These are phyloP conservation scores for Onthophagus sagittarius DNA, from an alignment of 2,888 invertebrate species.

Conservation along the genomic window DNA sequence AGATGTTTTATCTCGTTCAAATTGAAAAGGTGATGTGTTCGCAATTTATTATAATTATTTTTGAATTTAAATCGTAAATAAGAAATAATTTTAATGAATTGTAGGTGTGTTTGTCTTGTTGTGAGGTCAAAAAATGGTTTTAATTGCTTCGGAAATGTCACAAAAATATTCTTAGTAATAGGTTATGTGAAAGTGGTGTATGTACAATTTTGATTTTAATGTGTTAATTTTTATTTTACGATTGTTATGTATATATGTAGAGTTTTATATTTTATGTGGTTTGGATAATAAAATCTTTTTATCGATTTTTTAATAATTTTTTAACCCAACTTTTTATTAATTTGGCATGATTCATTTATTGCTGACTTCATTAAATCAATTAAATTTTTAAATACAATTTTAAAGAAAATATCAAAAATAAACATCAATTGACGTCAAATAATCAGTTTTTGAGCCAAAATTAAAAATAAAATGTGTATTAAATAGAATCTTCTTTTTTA, in stretches of 20 bases:
- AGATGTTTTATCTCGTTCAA: not conserved
- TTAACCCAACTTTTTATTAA: not conserved
- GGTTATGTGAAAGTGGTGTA: not conserved
- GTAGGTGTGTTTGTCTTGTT: slow-evolving; percentile 5
- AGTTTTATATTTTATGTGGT: slow-evolving; percentile 38
- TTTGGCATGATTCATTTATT: too few species aligned
- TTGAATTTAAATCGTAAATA: not conserved
- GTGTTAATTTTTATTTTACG: slow-evolving; percentile 29
- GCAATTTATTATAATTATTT: too few species aligned
- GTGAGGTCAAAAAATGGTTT: not conserved
- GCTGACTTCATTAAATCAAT: too few species aligned
- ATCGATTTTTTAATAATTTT: not conserved
- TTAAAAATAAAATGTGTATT: too few species aligned
- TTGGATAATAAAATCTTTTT: slow-evolving; percentile 32
- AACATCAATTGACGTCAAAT: too few species aligned
- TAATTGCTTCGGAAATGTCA: not conserved
- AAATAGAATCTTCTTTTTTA: too few species aligned
- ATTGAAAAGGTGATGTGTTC: too few species aligned
- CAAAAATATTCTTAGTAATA: not conserved
- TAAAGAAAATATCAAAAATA: too few species aligned
- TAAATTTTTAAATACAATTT: too few species aligned
- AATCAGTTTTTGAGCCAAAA: too few species aligned
- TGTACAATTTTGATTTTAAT: slow-evolving; percentile 13
- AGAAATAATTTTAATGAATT: slow-evolving; percentile 13
- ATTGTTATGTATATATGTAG: slow-evolving; percentile 36